Base-by-base conservation (phyloP, 2,797 vertebrate genomes). In the Hydrolagus colliei region DNA sequence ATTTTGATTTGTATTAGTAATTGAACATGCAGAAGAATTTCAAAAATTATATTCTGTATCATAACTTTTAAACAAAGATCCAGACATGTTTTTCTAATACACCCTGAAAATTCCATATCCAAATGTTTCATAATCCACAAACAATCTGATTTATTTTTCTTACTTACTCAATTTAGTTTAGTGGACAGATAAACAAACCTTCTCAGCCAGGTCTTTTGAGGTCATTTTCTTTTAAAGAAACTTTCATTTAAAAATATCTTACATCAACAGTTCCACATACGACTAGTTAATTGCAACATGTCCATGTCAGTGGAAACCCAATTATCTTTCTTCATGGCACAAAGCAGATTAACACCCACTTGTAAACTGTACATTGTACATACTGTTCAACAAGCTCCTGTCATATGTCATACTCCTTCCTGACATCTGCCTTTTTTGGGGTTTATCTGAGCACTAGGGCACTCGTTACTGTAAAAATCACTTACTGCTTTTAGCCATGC, bases 401-500 rank as follows among this genome's bases (percentile, higher is more conserved):
- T 87, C n/a, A 22, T 88, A 86, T 65, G 77, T 87, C n/a, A 22
- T 88, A 86, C 65, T 12, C 61, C 3, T 74, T 72, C 72, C 86
- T 88, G 32, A 74, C 41, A 85, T 80, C 62, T 59, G 88, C 87
- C 91, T 86, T 86, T 91, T 90, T 93, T 91, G 88, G 91, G 87
- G 90, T 89, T 86, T 85, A 86, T 88, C 86, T 88, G 89, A 92
- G 90, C 88, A 0, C 84, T 18, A 87, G 92, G 93, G 91, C 92
- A 92, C 87, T 88, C 92, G 92, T 95, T 93, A 91, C 89, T 20
- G 80, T 88, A 13, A 87, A 82, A 86, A 89, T 90, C 88, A 71
- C 72, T n/a, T 61, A 84, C 88, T 91, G 90, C 87, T 93, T 95
- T 93, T 94, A 94, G 90, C 93, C 93, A 89, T 92, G 93, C 93